Percentiles rank a stretch among this genome's conserved stretches.
phyloP scores from a whole-genome alignment of 1,140 invertebrate genomes.

The Drosophila takahashii region DNA sequence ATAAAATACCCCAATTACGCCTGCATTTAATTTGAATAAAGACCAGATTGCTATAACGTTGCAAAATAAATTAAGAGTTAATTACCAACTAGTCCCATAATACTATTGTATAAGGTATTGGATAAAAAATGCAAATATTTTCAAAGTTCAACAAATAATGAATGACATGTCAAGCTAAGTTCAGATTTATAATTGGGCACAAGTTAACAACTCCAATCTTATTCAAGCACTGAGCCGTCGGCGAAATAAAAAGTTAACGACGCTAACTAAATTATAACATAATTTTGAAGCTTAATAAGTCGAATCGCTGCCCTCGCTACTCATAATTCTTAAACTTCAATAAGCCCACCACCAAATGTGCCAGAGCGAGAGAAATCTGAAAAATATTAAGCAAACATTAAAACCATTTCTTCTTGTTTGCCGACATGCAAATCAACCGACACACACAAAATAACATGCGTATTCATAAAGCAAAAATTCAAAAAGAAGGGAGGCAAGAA shows the following conservation, averaged over 20 bases:
- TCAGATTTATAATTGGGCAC: slow-evolving; percentile 3
- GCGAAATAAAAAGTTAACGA: slow-evolving; percentile 48
- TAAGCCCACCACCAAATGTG: slow-evolving; percentile 16
- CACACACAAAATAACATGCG: slow-evolving; percentile 54
- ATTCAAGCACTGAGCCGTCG: slow-evolving; percentile 21
- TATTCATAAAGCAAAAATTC: slow-evolving; percentile 62
- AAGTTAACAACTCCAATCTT: slow-evolving; percentile 3
- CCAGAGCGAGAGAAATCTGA: slow-evolving; percentile 37
- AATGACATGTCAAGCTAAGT: slow-evolving; percentile 5
- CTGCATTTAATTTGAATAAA: not conserved
- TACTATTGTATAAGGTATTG: no score
- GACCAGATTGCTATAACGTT: not conserved
- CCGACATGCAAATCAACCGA: slow-evolving; percentile 58
- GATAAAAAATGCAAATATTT: not conserved
- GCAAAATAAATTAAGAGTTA: not conserved
- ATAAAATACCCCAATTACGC: not conserved
- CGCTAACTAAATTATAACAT: slow-evolving; percentile 69
- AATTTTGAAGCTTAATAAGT: slow-evolving; percentile 46
- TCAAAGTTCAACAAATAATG: not conserved
- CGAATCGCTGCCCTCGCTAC: not conserved
- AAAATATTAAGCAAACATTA: slow-evolving; percentile 74
- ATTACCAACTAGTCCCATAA: no score
- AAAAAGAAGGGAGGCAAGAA: not conserved
- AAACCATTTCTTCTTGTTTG: slow-evolving; percentile 47
- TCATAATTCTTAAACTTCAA: not conserved